These are phyloP conservation scores for Brachystomella parvula DNA, from an alignment of 1,140 invertebrate genomes.

Conservation along the genomic window DNA sequence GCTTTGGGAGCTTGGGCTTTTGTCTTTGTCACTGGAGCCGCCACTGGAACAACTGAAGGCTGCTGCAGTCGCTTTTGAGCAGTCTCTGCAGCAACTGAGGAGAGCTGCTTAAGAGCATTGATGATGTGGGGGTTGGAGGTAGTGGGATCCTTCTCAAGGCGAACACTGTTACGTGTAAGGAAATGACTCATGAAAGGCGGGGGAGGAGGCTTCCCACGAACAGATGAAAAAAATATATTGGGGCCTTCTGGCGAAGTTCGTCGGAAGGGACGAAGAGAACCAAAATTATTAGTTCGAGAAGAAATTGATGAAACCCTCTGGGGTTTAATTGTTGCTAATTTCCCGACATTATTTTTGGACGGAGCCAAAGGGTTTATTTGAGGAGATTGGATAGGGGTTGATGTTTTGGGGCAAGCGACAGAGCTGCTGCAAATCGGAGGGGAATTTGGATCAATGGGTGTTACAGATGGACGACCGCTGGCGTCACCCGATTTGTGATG, in stretches of 20 bases:
- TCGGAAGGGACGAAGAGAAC: constrained; percentile 35
- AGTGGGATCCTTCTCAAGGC: background rate
- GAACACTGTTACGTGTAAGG: background rate
- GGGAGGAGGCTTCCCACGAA: constrained; percentile 17
- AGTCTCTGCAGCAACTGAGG: background rate
- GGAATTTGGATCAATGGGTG: background rate
- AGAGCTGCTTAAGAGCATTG: background rate
- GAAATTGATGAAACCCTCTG: constrained; percentile 30
- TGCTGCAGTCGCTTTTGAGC: background rate
- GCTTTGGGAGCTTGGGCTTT: background rate
- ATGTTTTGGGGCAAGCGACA: constrained; percentile 27
- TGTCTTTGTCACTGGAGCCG: background rate
- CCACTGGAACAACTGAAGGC: too few species aligned
- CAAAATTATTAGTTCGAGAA: constrained; percentile 11
- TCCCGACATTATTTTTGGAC: background rate
- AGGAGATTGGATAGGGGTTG: constrained; percentile 30
- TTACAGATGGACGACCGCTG: background rate
- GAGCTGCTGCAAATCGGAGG: background rate
- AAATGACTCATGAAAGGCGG: background rate
- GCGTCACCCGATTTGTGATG: background rate
- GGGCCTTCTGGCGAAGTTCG: constrained; percentile 32
- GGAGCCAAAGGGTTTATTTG: constrained; percentile 6
- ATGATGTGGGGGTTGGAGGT: background rate
- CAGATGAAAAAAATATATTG: constrained; percentile 34
- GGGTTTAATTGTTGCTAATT: constrained; percentile 34